Base-by-base conservation (phyloP, 2,797 vertebrate species). In the Gastrophryne carolinensis region DNA sequence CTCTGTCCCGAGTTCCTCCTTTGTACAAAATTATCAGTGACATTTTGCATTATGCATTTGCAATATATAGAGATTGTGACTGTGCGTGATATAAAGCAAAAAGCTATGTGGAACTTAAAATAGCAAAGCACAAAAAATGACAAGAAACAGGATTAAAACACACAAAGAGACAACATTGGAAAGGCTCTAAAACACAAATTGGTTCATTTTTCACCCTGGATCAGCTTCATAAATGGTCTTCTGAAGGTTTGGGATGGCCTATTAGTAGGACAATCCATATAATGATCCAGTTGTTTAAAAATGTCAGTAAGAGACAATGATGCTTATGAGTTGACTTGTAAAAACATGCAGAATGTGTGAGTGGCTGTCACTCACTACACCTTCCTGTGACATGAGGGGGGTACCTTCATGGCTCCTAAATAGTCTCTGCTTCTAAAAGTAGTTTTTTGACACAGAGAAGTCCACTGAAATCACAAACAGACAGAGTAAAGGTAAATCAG, bases 391-490 rank as follows among this genome's bases (percentile, higher is more conserved):
- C 80, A 80, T 76, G 80, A 90, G 91, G 90, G 73, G 72, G 92
- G 92, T 93, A 94, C 94, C 95, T 94, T 93, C 87, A 79, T 86
- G 91, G 87, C 86, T 94, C 91, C 93, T 95, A 98, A 95, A 91
- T 88, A 90, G 66, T 85, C 88, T 90, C 91, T 91, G 93, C 92
- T 89, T 92, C 89, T 96, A 96, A 95, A 93, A 89, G 93, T 86
- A 93, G 93, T 90, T 79, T 91, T 93, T 91, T 91, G 92, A 93
- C 91, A 95, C 86, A 95, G 91, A 93, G 92, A 89, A 87, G 87
- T 90, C 90, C 95, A 97, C 96, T 98, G 97, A 88, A 98, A 98
- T 94, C 92, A 96, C 93, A 98, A 93, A 97, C 88, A 94, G 88
- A 94, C 90, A 92, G 86, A 90, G 87, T 79, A 84, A 83, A 87